phyloP scores from a whole-genome alignment of 1,140 invertebrate genomes.

The Camponotus vicinus region DNA sequence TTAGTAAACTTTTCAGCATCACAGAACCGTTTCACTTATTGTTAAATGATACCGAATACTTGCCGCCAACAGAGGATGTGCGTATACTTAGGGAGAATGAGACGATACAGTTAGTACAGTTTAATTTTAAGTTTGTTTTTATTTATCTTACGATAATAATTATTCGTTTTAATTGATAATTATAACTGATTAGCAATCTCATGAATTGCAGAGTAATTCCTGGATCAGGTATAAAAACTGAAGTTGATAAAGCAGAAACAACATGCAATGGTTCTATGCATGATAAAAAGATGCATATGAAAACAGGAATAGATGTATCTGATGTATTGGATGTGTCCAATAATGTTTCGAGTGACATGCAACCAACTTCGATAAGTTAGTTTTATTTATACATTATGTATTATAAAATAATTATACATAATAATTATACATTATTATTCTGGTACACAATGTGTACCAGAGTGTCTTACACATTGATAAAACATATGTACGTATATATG shows the following conservation, averaged over 20 bases:
- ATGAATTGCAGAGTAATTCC: constrained; percentile 71
- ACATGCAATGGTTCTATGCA: not conserved
- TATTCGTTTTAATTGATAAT: not conserved
- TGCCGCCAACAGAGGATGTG: constrained; percentile 79
- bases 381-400: constrained; percentile 10
- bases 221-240: constrained; percentile 59
- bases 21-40: constrained; percentile 76
- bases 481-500: too few species aligned
- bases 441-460: too few species aligned
- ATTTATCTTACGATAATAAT: not conserved
- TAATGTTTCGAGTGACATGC: not conserved
- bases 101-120: constrained; percentile 67
- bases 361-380: constrained; percentile 32
- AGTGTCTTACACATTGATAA: too few species aligned
- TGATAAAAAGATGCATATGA: not conserved
- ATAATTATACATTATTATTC: too few species aligned
- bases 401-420: too few species aligned
- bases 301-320: not conserved
- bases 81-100: constrained; percentile 74
- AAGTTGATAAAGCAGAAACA: not conserved
- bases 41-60: constrained; percentile 71
- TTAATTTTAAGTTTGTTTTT: constrained; percentile 14
- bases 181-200: not conserved
- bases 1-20: constrained; percentile 75
- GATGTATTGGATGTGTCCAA: not conserved